Evolutionary conservation across 2,888 invertebrate species (phyloP), one percentile per base, ranked within the genome.

Genomic region (Caenorhabditis japonica): DNA sequence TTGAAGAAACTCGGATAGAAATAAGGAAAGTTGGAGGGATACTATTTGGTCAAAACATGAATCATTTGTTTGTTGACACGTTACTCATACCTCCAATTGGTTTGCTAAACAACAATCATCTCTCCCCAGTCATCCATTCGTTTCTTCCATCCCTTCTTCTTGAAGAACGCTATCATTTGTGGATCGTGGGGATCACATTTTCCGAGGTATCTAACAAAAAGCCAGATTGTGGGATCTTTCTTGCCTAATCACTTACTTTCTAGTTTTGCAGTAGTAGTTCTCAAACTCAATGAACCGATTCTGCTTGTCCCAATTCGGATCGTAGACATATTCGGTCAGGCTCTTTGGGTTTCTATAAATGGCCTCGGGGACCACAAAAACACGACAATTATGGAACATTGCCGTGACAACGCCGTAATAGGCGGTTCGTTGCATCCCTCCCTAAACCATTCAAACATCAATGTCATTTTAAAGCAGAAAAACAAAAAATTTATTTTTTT

Each of bases 371-470:
- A 77, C 70, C 17, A 79, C 30, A 49, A 93, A 94, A 13, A 97
- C 93, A 68, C 95, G 91, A 47, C 93, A 91, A 1, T 92, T 92
- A 71, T 92, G 92, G 81, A 92, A 92, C 88, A 92, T 92, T 88
- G 97, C 95, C 17, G 94, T 92, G 13, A 99, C 94, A 21, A 99
- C 92, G 38, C 99, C 99, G 79, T 92, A 91, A 88, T 99, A 99
- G 1, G 94, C 97, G 10, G 96, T 95, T 70, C 99, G 91, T 8
- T 97, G 95, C 43, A 99, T 95, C 1, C 97, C 97, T 88, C 96
- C 96, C 96, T 97, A 46, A 49, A 64, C 60, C 7, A 30, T 12
- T 27, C 23, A 7, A 41, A 47, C 30, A 30, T 30, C 7, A 5
- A 10, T 30, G 10, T 30, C n/a, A 15, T 12, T 53, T 49, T 49